These are phyloP conservation scores for Nemotelus pantherinus DNA, from an alignment of 2,888 invertebrate genomes.

Conservation along the genomic window DNA sequence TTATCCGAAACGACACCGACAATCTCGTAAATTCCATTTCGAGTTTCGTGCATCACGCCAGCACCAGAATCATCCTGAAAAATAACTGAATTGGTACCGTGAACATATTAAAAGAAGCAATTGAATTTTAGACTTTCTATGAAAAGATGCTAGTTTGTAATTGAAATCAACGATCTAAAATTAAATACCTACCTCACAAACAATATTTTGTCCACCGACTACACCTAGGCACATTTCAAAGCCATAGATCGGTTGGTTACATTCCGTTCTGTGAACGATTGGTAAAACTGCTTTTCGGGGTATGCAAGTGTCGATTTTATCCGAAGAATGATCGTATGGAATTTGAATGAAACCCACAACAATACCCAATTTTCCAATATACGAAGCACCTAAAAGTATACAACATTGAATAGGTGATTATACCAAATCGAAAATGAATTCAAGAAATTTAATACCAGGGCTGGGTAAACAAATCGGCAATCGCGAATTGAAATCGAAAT, in stretches of 20 bases:
- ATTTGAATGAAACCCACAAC: slow-evolving; percentile 18
- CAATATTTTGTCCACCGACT: slow-evolving; percentile 64
- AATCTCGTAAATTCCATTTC: slow-evolving; percentile 67
- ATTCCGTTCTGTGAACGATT: neutral
- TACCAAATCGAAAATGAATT: neutral
- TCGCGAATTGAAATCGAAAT: slow-evolving; percentile 64
- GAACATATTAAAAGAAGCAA: no score
- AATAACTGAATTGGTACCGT: neutral
- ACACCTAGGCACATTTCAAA: slow-evolving; percentile 62
- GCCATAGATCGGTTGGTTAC: neutral
- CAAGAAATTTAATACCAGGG: slow-evolving; percentile 58
- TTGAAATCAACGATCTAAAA: neutral
- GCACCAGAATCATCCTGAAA: slow-evolving; percentile 69
- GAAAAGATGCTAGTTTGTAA: no score
- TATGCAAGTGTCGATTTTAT: neutral
- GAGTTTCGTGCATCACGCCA: slow-evolving; percentile 67
- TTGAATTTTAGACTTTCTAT: no score
- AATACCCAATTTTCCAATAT: slow-evolving; percentile 42
- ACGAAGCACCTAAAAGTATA: slow-evolving; percentile 30
- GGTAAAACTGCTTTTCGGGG: slow-evolving; percentile 4
- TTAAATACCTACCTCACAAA: slow-evolving; percentile 66
- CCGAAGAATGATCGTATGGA: neutral
- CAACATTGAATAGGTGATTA: neutral
- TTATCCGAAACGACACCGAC: slow-evolving; percentile 67
- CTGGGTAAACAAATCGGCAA: slow-evolving; percentile 71